phyloP scores from a whole-genome alignment of 2,797 vertebrate genomes.

The Hydrolagus colliei region DNA sequence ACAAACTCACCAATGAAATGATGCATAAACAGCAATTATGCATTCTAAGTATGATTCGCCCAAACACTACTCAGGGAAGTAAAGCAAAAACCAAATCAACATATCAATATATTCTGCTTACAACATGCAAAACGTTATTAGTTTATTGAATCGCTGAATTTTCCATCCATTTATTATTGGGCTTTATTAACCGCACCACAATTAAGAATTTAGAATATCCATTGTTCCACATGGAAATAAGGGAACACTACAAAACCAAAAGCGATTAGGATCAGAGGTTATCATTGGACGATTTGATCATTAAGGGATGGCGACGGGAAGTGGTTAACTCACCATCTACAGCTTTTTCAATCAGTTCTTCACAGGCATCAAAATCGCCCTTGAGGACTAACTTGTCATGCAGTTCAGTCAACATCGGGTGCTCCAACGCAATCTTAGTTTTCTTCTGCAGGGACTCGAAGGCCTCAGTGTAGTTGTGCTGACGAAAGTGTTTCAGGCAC shows the following conservation, averaged over 20 bases:
- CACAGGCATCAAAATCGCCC: constrained; percentile 92
- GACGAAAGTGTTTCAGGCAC: constrained; percentile 95
- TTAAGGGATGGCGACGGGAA: background rate
- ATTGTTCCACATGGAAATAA: background rate
- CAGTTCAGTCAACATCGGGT: constrained; percentile 94
- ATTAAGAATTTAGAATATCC: background rate
- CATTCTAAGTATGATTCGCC: background rate
- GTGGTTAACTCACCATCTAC: constrained; percentile 73
- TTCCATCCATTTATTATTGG: background rate
- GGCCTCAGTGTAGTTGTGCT: constrained; percentile 98
- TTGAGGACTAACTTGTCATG: constrained; percentile 89
- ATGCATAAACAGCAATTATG: too few relatives aligned
- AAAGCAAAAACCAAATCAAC: background rate
- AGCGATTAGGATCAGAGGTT: background rate
- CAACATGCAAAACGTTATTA: too few relatives aligned
- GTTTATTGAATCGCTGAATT: background rate
- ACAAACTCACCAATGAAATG: too few relatives aligned
- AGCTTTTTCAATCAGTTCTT: constrained; percentile 96
- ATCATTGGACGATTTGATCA: background rate
- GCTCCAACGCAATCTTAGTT: constrained; percentile 89
- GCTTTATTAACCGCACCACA: too few relatives aligned
- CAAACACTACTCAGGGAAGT: background rate
- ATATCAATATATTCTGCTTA: background rate
- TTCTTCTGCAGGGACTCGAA: constrained; percentile 98
- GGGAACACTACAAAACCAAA: background rate